Evolutionary conservation across 2,797 vertebrate genomes (phyloP).

Genomic region (Mus caroli): DNA sequence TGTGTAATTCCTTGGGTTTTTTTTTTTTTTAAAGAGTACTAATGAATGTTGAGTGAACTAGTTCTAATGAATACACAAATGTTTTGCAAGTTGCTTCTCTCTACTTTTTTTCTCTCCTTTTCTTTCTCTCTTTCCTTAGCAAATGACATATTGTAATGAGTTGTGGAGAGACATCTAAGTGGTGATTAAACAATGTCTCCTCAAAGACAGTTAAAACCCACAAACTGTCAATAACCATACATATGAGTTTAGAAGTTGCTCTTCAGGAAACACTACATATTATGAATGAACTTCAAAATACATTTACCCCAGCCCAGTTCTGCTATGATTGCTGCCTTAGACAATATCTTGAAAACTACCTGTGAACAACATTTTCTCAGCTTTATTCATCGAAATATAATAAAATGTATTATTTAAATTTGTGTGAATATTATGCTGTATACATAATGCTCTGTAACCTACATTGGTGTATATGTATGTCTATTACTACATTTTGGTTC

Average conservation of each 20-base stretch:
- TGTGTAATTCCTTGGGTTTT: not conserved
- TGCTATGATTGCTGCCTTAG: not conserved
- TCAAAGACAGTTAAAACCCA: not conserved
- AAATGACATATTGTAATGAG: not conserved
- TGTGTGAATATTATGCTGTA: not conserved
- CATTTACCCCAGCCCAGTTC: rapidly evolving
- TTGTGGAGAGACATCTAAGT: not conserved
- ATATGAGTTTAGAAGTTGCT: not conserved
- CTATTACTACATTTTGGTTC: not conserved
- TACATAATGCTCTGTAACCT: not conserved
- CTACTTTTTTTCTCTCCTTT: not conserved
- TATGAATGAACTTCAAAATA: not conserved
- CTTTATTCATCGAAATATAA: not conserved
- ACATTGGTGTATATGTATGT: not conserved
- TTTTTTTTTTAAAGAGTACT: not conserved
- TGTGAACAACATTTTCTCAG: too few species aligned
- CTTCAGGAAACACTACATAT: not conserved
- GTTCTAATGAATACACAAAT: not conserved
- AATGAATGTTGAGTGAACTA: not conserved
- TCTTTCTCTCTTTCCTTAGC: not conserved
- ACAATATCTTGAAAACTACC: not conserved
- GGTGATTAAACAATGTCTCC: not conserved
- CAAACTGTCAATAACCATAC: not conserved
- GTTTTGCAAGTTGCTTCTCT: not conserved
- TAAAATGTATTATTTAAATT: not conserved